phyloP scores from a whole-genome alignment of 2,888 invertebrate genomes.

The Campaea margaritaria region DNA sequence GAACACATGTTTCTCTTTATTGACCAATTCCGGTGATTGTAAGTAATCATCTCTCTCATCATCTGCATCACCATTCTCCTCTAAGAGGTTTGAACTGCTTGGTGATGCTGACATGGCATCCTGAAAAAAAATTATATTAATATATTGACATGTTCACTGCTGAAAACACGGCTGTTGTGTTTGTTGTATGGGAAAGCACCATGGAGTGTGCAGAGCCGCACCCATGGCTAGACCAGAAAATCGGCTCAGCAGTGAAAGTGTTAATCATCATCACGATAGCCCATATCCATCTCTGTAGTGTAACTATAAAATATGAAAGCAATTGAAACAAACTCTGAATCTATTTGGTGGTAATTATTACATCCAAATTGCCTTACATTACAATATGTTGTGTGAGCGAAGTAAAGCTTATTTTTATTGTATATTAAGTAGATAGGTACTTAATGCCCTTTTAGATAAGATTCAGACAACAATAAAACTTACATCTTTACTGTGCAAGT shows the following conservation, averaged over 20 bases:
- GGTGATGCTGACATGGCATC: slow-evolving; percentile 70
- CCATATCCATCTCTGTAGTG: too few species aligned
- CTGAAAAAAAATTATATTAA: slow-evolving; percentile 53
- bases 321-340: too few species aligned
- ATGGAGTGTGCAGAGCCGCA: too few species aligned
- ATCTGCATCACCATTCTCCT: slow-evolving; percentile 66
- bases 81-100: slow-evolving; percentile 68
- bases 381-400: neutral
- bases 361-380: too few species aligned
- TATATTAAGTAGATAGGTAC: neutral
- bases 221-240: too few species aligned
- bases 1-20: slow-evolving; percentile 96
- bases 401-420: neutral
- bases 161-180: too few species aligned
- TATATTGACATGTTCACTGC: too few species aligned
- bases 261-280: too few species aligned
- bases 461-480: slow-evolving; percentile 42
- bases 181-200: too few species aligned
- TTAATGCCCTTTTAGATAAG: neutral
- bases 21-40: slow-evolving; percentile 90
- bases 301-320: too few species aligned
- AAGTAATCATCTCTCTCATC: slow-evolving; percentile 87
- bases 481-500: slow-evolving; percentile 74
- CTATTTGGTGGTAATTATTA: too few species aligned
- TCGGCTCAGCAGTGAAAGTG: too few species aligned